Conservation (phyloP, 1,140 invertebrate genomes). For the Drosophila lacertosa region DNA sequence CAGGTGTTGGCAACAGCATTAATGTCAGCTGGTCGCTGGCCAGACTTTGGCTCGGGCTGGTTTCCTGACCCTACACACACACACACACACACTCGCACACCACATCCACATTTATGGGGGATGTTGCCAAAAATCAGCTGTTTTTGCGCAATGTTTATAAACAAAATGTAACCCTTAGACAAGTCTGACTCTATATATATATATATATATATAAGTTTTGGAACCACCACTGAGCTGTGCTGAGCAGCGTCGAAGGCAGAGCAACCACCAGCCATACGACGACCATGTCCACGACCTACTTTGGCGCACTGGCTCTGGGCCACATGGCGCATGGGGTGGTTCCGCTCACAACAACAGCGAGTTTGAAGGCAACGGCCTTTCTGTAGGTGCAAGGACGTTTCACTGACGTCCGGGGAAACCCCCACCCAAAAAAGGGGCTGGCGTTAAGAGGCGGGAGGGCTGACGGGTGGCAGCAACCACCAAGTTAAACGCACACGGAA, state of each 20-base stretch:
- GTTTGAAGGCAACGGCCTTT: slow-evolving; percentile 43
- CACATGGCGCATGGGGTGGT: slow-evolving; percentile 80
- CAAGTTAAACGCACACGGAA: slow-evolving; percentile 38
- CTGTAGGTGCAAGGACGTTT: slow-evolving; percentile 81
- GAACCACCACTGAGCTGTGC: slow-evolving; percentile 66
- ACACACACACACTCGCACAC: background rate
- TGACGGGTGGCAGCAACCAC: slow-evolving; percentile 33
- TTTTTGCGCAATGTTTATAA: slow-evolving; percentile 82
- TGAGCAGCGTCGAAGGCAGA: slow-evolving; percentile 29
- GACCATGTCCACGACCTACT: slow-evolving; percentile 64
- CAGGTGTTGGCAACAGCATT: slow-evolving; percentile 28
- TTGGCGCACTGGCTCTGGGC: slow-evolving; percentile 76
- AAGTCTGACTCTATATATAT: slow-evolving; percentile 45
- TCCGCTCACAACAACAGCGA: slow-evolving; percentile 69
- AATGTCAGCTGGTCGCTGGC: slow-evolving; percentile 19
- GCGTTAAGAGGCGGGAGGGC: too few relatives aligned
- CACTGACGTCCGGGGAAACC: slow-evolving; percentile 43
- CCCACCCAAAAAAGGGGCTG: too few relatives aligned
- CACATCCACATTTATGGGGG: slow-evolving; percentile 29
- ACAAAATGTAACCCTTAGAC: slow-evolving; percentile 81
- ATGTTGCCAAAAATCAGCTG: slow-evolving; percentile 76
- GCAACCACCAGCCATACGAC: slow-evolving; percentile 61
- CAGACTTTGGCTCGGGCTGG: slow-evolving; percentile 5
- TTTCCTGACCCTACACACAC: slow-evolving; percentile 44
- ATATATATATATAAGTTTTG: slow-evolving; percentile 53